Evolutionary conservation across 2,888 invertebrate genomes (phyloP).

Genomic region (Lacanobia wlatinum): DNA sequence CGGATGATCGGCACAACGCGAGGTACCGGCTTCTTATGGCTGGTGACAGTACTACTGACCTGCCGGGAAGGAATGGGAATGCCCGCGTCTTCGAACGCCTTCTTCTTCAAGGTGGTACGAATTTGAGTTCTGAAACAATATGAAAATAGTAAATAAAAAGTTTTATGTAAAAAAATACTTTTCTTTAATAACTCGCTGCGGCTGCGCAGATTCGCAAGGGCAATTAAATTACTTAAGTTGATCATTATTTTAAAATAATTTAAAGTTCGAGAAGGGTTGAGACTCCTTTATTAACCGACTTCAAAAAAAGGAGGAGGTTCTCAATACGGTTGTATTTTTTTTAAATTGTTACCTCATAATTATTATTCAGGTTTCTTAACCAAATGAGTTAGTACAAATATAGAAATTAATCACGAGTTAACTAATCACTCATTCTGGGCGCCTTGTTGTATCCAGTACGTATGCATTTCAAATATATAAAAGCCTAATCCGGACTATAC

Average conservation of each 20-base stretch:
- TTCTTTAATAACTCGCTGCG: background rate
- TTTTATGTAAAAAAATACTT: background rate
- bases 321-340: too few species aligned
- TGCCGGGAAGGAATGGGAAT: constrained; percentile 90
- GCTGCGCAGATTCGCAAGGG: background rate
- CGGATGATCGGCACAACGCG: constrained; percentile 77
- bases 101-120: constrained; percentile 95
- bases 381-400: too few species aligned
- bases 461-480: too few species aligned
- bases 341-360: too few species aligned
- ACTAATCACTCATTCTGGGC: too few species aligned
- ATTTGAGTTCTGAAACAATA: constrained; percentile 94
- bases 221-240: background rate
- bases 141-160: background rate
- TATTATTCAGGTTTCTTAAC: too few species aligned
- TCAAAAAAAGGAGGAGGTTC: too few species aligned
- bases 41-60: constrained; percentile 90
- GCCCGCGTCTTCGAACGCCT: constrained; percentile 96
- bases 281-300: too few species aligned
- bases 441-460: too few species aligned
- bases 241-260: background rate
- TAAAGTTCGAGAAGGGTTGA: too few species aligned
- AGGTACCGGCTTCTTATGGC: constrained; percentile 76
- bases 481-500: too few species aligned
- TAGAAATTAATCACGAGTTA: too few species aligned